Conservation (phyloP, 37 sponge, comb jelly and placozoan species). For the Aphrocallistes beatrix region DNA sequence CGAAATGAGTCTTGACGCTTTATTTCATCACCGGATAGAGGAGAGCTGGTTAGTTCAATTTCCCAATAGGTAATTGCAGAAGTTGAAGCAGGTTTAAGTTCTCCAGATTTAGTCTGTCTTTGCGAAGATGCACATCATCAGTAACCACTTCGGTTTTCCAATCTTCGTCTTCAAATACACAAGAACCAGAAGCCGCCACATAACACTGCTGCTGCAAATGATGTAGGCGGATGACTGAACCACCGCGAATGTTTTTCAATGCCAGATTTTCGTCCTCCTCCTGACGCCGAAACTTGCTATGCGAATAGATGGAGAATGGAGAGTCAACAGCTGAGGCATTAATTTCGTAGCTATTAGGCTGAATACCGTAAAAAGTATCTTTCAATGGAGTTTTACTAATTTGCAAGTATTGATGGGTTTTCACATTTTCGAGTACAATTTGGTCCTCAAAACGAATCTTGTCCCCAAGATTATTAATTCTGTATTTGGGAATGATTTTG, state of each 20-base stretch:
- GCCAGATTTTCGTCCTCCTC: background rate
- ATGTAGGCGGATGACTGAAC: conserved; percentile 35
- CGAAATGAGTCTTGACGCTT: conserved; percentile 49
- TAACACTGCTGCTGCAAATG: conserved; percentile 56
- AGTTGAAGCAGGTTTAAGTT: conserved; percentile 30
- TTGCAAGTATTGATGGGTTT: conserved; percentile 44
- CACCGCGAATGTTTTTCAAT: background rate
- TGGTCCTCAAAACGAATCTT: conserved; percentile 33
- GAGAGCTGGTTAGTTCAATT: conserved; percentile 37
- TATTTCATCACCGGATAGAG: conserved; percentile 38
- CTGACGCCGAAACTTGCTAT: conserved; percentile 24
- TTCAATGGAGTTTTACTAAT: conserved; percentile 19
- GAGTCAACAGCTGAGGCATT: conserved; percentile 54
- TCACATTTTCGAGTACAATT: conserved; percentile 39
- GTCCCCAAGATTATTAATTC: conserved; percentile 39
- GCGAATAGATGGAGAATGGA: conserved; percentile 36
- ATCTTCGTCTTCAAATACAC: conserved; percentile 19
- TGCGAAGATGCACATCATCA: conserved; percentile 31
- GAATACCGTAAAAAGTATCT: background rate
- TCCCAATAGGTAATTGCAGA: conserved; percentile 69
- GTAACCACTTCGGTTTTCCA: background rate
- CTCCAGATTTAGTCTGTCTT: background rate
- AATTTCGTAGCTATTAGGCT: conserved; percentile 41
- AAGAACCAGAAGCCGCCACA: conserved; percentile 49
- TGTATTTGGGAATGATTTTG: conserved; percentile 38